Conservation (phyloP, 2,113 vertebrate genomes). For the Oncorhynchus kisutch region DNA sequence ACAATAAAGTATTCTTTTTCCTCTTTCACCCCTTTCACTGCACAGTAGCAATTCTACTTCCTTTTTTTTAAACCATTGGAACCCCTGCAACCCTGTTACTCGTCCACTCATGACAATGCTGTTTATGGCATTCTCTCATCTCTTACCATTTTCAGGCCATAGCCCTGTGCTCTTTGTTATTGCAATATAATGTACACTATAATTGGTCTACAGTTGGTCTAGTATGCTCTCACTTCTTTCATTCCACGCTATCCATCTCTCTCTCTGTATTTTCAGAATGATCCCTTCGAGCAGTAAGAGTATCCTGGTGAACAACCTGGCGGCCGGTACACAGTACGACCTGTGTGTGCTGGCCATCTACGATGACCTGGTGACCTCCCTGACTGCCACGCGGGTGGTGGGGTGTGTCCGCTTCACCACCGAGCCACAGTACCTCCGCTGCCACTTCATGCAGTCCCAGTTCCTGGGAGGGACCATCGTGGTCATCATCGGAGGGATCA, state of each 20-base stretch:
- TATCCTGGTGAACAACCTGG: conserved; percentile 96
- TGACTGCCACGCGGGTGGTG: conserved; percentile 94
- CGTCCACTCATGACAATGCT: not conserved
- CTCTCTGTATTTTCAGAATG: conserved; percentile 78
- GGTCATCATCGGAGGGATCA: conserved; percentile 98
- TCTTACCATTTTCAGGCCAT: no score
- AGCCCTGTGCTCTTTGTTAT: no score
- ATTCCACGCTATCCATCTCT: not conserved
- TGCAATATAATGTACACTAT: no score
- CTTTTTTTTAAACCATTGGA: no score
- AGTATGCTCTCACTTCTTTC: not conserved
- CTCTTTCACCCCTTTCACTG: not conserved
- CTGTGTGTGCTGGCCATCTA: conserved; percentile 97
- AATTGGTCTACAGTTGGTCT: no score
- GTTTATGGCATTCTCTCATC: no score
- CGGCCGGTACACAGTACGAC: conserved; percentile 89
- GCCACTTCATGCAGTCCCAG: conserved; percentile 99
- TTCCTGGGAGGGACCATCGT: conserved; percentile 98
- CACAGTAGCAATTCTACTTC: not conserved
- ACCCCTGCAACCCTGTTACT: not conserved
- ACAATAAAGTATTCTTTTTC: not conserved
- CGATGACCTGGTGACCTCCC: conserved; percentile 91
- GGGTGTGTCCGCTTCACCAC: conserved; percentile 95
- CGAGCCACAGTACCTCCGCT: conserved; percentile 93
- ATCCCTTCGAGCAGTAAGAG: conserved; percentile 95